Base-by-base conservation (phyloP, 2,888 invertebrate genomes). In the Sclerodermus sp. region DNA sequence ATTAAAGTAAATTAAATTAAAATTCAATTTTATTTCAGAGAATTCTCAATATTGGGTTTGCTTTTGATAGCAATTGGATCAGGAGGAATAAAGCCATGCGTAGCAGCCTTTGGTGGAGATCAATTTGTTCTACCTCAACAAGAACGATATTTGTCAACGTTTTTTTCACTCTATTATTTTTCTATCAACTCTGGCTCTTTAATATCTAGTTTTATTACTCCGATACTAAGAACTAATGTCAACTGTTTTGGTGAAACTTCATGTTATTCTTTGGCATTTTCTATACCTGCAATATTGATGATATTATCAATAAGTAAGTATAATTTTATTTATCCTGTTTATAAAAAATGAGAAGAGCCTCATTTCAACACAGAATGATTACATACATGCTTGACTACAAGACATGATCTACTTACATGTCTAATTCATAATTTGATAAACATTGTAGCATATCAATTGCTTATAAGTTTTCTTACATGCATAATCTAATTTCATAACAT, bases 1-100 rank as follows among this genome's bases (percentile, higher is more conserved):
- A n/a, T n/a, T n/a, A n/a, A n/a, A n/a, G n/a, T n/a, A 23, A 12
- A 16, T 15, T 17, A 15, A 2, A 40, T 15, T 34, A 34, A 34
- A n/a, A 34, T 34, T 15, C 23, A 48, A 18, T 16, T 49, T 43
- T 49, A 38, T 59, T 74, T 32, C 79, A 88, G 88, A 62, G 78
- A 80, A 62, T 82, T 85, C 42, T 85, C 87, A n/a, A 81, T 89
- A 18, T 1, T 88, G 16, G 89, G 89, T 1, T 79, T 91, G 13
- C 62, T 88, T 0, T 77, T 90, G 18, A 92, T 97, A 65, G 94
- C 94, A 0, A 67, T 95, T 12, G 96, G 95, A 0, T 94, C 95
- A 0, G 96, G 96, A 1, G 96, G 96, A 1, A 97, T 97, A 64
- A 97, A 97, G 72, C 96, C 96, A 0, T 96, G 96, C 70, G 96